Conservation (phyloP, 2,888 invertebrate species). For the Phalera bucephala region DNA sequence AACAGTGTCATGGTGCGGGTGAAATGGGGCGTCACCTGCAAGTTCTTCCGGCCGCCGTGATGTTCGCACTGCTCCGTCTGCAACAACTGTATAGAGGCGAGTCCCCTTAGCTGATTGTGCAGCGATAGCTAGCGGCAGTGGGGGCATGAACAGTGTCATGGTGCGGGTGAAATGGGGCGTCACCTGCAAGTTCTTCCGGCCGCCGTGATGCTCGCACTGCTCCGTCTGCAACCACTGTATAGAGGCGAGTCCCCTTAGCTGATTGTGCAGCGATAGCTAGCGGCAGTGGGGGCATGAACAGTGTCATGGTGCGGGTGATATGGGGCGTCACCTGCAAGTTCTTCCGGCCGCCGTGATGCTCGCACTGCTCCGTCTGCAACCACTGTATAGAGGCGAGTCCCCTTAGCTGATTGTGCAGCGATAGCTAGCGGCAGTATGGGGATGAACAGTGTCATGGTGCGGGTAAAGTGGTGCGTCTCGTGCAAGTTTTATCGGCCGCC, state of each 20-base stretch:
- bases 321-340: constrained; percentile 99
- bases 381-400: constrained; percentile 96
- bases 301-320: constrained; percentile 99
- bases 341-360: constrained; percentile 99
- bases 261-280: no score
- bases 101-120: constrained; percentile 29
- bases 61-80: constrained; percentile 99
- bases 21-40: constrained; percentile 99
- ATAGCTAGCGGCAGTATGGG: constrained; percentile 99
- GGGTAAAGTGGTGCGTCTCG: constrained; percentile 99
- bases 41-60: constrained; percentile 99
- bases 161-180: constrained; percentile 99
- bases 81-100: constrained; percentile 98
- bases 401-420: neutral
- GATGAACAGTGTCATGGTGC: constrained; percentile 98
- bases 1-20: constrained; percentile 99
- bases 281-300: constrained; percentile 99
- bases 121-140: no score
- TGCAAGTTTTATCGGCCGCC: constrained; percentile 99
- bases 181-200: constrained; percentile 99
- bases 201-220: constrained; percentile 99
- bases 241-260: constrained; percentile 87
- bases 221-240: constrained; percentile 99
- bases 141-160: constrained; percentile 98
- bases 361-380: constrained; percentile 99